A percentile compares a stretch with the other conserved stretches of the same genome.
Evolutionary conservation across 2,888 invertebrate genomes (phyloP).

Genomic region (Pyrrhia umbra): DNA sequence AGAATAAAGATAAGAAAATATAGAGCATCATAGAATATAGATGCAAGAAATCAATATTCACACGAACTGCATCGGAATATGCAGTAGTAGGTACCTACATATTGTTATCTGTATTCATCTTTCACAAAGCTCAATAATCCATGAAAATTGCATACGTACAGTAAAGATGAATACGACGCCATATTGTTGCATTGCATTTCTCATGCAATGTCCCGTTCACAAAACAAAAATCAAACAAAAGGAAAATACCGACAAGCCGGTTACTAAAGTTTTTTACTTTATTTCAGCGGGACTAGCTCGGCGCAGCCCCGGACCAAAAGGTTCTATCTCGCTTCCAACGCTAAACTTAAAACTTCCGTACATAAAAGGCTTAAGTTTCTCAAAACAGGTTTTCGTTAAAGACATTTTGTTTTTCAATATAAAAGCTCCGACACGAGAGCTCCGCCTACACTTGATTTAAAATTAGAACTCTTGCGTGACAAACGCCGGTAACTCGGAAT

Average conservation of each 20-base stretch:
- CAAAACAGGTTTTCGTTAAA: constrained; percentile 88
- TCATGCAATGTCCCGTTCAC: constrained; percentile 88
- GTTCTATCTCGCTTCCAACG: constrained; percentile 81
- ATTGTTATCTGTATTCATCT: constrained; percentile 48
- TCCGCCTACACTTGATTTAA: constrained; percentile 91
- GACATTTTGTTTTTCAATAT: constrained; percentile 89
- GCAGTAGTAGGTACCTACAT: constrained; percentile 35
- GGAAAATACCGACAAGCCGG: constrained; percentile 89
- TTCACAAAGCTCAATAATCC: constrained; percentile 68
- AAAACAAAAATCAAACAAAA: constrained; percentile 89
- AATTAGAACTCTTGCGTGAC: constrained; percentile 90
- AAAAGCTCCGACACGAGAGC: constrained; percentile 87
- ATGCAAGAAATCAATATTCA: constrained; percentile 29
- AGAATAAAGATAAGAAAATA: constrained; percentile 13
- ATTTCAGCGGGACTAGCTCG: constrained; percentile 81
- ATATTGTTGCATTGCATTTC: constrained; percentile 89
- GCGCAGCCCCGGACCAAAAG: constrained; percentile 73
- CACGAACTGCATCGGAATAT: constrained; percentile 21
- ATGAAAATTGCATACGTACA: constrained; percentile 73
- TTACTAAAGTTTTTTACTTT: constrained; percentile 89
- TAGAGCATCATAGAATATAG: constrained; percentile 4
- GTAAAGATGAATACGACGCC: constrained; percentile 79
- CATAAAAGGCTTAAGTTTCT: constrained; percentile 89
- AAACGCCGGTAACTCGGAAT: constrained; percentile 89
- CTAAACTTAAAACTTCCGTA: constrained; percentile 84